Percentiles rank a stretch among this genome's conserved stretches.
phyloP scores from a whole-genome alignment of 1,140 invertebrate species.

The Drosophila pachea region DNA sequence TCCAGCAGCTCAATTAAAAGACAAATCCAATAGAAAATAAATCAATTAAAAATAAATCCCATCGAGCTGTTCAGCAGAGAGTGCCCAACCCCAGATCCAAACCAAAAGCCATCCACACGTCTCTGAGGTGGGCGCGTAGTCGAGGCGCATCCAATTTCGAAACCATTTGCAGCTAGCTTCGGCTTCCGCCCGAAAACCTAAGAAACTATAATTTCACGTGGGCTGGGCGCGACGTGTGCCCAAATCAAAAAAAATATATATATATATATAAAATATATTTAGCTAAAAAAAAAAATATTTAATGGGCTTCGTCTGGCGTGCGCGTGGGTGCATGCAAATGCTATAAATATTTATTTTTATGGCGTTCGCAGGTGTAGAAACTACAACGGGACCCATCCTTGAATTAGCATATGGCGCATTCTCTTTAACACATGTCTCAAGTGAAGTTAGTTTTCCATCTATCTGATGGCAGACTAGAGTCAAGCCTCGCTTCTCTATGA shows the following conservation, averaged over 20 bases:
- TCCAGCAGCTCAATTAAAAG: slow-evolving; percentile 44
- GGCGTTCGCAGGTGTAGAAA: slow-evolving; percentile 52
- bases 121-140: slow-evolving; percentile 54
- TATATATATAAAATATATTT: slow-evolving; percentile 36
- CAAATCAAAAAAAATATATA: slow-evolving; percentile 30
- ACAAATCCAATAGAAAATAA: slow-evolving; percentile 68
- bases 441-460: background rate
- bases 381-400: slow-evolving; percentile 13
- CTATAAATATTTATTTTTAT: slow-evolving; percentile 66
- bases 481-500: slow-evolving; percentile 52
- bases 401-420: slow-evolving; percentile 45
- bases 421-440: slow-evolving; percentile 15
- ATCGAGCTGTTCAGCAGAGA: slow-evolving; percentile 42
- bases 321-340: slow-evolving; percentile 50
- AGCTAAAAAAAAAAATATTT: slow-evolving; percentile 47
- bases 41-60: slow-evolving; percentile 71
- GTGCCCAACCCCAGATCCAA: slow-evolving; percentile 55
- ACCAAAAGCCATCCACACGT: slow-evolving; percentile 35
- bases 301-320: slow-evolving; percentile 15
- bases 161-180: slow-evolving; percentile 29
- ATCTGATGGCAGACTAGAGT: slow-evolving; percentile 37
- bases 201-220: slow-evolving; percentile 44
- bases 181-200: slow-evolving; percentile 7
- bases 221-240: slow-evolving; percentile 37
- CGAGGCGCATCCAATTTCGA: slow-evolving; percentile 69